phyloP scores from a whole-genome alignment of 2,797 vertebrate species.

The Podargus strigoides region DNA sequence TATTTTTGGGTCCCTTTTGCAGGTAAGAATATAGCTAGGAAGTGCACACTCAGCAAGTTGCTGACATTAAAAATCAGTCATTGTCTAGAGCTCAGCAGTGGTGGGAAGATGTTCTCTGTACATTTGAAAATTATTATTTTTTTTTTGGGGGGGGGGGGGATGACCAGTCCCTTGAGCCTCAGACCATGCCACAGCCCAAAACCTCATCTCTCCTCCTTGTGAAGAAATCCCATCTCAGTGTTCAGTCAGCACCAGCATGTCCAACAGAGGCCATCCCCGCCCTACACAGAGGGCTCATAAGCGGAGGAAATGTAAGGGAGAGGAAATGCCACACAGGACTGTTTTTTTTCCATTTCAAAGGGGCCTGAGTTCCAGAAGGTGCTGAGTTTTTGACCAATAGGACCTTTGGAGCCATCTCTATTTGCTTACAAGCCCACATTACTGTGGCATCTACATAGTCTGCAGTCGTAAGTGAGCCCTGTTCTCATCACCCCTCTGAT shows the following conservation, averaged over 20 bases:
- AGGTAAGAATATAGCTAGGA: not conserved
- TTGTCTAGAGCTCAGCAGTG: not conserved
- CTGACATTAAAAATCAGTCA: not conserved
- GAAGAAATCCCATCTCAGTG: not conserved
- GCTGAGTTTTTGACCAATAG: not conserved
- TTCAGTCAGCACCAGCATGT: rapidly evolving
- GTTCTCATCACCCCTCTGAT: not conserved
- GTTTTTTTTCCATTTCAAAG: not conserved
- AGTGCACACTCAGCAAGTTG: not conserved
- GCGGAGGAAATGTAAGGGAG: not conserved
- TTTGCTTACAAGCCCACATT: not conserved
- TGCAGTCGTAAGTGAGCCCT: not conserved
- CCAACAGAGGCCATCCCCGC: not conserved
- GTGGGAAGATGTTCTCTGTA: too few relatives aligned
- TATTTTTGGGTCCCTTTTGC: not conserved
- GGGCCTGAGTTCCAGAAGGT: not conserved
- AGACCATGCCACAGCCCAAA: not conserved
- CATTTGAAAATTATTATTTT: not conserved
- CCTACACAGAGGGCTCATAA: not conserved
- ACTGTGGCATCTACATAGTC: not conserved
- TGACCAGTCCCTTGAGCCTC: not conserved
- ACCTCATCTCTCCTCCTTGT: not conserved
- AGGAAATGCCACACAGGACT: not conserved
- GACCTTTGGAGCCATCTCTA: not conserved
- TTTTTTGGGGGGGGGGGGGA: too few relatives aligned